Percentiles rank a stretch among this genome's conserved stretches.
Evolutionary conservation across 53 echinoderm and acorn worm species (phyloP).

Genomic region (Stichopus horrens): DNA sequence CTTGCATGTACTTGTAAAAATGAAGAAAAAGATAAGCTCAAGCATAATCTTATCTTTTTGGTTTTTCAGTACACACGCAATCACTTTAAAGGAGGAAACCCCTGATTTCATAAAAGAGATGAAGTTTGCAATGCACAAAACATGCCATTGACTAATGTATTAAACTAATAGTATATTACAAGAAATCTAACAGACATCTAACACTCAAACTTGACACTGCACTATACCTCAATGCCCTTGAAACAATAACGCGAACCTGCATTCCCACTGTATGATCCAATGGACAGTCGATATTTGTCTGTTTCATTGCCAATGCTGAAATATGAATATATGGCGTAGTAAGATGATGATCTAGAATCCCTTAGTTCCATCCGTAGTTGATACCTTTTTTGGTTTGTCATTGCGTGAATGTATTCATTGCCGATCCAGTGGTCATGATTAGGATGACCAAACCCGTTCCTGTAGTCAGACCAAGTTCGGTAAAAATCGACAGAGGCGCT

Average conservation of each 20-base stretch:
- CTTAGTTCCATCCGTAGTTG: background rate
- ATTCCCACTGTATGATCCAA: background rate
- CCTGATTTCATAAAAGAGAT: no score
- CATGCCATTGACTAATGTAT: no score
- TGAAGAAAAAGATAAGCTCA: no score
- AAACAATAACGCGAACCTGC: background rate
- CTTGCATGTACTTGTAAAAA: no score
- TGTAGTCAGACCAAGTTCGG: background rate
- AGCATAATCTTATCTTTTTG: no score
- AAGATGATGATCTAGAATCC: background rate
- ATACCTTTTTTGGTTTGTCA: background rate
- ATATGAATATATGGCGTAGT: background rate
- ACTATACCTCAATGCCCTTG: no score
- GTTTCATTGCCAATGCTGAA: background rate
- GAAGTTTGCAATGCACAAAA: no score
- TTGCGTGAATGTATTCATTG: background rate
- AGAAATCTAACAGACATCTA: no score
- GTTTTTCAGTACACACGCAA: no score
- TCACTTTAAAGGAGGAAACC: no score
- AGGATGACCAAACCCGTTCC: background rate
- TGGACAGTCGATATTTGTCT: slow-evolving; percentile 9
- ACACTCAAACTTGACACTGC: no score
- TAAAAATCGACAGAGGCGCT: background rate
- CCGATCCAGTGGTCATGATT: background rate
- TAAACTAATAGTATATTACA: no score